A percentile compares a stretch with the other conserved stretches of the same genome.
Evolutionary conservation across 2,797 vertebrate species (phyloP).

Genomic region (Parambassis ranga): DNA sequence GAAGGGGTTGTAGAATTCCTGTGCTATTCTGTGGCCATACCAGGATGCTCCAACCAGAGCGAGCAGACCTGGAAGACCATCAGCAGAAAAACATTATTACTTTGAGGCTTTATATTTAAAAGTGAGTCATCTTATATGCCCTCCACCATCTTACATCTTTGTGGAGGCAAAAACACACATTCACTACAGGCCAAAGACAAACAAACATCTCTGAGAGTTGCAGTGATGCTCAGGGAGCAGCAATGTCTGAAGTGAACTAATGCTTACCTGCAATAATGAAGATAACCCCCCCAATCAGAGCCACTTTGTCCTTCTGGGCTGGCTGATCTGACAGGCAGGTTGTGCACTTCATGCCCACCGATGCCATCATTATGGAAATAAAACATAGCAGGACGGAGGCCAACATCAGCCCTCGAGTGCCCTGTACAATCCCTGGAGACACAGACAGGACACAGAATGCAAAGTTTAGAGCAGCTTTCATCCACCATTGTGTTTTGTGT

Average conservation of each 20-base stretch:
- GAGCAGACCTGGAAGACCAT: conserved; percentile 62
- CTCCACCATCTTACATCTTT: too few species aligned
- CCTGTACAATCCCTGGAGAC: conserved; percentile 83
- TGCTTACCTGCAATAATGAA: conserved; percentile 86
- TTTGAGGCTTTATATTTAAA: neutral
- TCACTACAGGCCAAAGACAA: neutral
- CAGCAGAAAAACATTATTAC: neutral
- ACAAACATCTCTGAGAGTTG: too few species aligned
- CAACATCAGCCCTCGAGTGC: conserved; percentile 91
- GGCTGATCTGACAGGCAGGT: conserved; percentile 86
- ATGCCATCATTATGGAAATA: conserved; percentile 79
- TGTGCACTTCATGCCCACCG: conserved; percentile 92
- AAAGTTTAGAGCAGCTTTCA: neutral
- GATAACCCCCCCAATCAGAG: conserved; percentile 84
- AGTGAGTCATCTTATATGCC: neutral
- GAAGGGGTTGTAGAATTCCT: conserved; percentile 78
- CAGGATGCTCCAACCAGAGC: conserved; percentile 76
- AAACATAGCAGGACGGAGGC: conserved; percentile 80
- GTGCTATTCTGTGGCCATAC: conserved; percentile 76
- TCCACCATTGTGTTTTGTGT: neutral
- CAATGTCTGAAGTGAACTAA: neutral
- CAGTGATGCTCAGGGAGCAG: neutral
- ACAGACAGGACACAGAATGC: neutral
- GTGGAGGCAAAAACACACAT: neutral
- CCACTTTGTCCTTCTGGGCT: conserved; percentile 88